Conservation (phyloP, 1,140 invertebrate species). For the Neodiprion lecontei region DNA sequence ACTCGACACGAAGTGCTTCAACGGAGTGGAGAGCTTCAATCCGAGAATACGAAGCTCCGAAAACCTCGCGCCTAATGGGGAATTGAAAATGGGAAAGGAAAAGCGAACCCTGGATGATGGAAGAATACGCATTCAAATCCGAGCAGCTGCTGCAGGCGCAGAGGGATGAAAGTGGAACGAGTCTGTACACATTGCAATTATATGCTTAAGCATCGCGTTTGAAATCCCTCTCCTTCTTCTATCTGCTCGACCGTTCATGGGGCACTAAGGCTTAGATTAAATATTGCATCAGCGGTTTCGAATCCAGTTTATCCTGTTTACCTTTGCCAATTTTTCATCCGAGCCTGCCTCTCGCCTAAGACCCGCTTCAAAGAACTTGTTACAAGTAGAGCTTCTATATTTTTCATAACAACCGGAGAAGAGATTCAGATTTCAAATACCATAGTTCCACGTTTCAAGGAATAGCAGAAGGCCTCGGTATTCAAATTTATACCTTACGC, state of each 20-base stretch:
- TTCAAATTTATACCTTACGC: no score
- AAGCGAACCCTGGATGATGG: background rate
- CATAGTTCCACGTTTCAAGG: no score
- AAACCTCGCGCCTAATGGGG: no score
- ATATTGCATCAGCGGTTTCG: constrained; percentile 46
- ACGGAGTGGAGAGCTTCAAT: no score
- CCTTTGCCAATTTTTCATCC: background rate
- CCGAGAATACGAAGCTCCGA: no score
- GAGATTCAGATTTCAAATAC: no score
- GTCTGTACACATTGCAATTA: constrained; percentile 3
- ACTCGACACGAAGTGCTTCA: no score
- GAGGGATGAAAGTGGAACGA: background rate
- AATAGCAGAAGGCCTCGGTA: no score
- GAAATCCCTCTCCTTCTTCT: background rate
- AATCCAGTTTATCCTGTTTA: constrained; percentile 28
- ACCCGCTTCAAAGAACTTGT: background rate
- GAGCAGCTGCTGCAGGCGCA: background rate
- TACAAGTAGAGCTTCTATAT: background rate
- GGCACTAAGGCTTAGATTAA: constrained; percentile 51
- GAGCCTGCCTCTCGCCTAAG: background rate
- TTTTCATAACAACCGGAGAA: no score
- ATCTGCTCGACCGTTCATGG: background rate
- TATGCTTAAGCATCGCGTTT: background rate
- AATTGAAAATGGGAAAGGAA: background rate
- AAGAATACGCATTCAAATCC: background rate